Percentiles rank a stretch among this genome's conserved stretches.
Evolutionary conservation across 2,888 invertebrate genomes (phyloP).

Genomic region (Sphaeridia pumilis): DNA sequence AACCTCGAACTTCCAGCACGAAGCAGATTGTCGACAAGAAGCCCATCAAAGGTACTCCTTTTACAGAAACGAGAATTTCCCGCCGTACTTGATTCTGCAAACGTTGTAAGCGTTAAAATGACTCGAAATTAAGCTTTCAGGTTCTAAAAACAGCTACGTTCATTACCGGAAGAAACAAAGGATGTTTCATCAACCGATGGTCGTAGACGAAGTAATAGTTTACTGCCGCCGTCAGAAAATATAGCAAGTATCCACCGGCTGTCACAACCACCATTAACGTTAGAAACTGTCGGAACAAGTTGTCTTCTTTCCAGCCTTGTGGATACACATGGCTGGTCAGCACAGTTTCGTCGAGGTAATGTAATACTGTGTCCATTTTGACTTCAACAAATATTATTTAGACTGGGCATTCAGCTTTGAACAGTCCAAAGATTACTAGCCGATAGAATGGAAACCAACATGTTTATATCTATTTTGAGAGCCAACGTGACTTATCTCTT

Average conservation of each 20-base stretch:
- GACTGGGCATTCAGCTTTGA: too few relatives aligned
- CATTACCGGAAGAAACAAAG: conserved; percentile 28
- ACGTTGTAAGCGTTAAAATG: too few relatives aligned
- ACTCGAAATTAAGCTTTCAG: too few relatives aligned
- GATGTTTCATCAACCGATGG: conserved; percentile 30
- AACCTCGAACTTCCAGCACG: conserved; percentile 30
- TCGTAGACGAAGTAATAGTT: conserved; percentile 27
- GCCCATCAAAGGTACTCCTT: conserved; percentile 25
- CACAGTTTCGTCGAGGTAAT: too few relatives aligned
- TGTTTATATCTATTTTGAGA: too few relatives aligned
- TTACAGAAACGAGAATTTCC: conserved; percentile 25
- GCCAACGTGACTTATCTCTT: too few relatives aligned
- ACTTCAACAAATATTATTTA: too few relatives aligned
- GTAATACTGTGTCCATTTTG: too few relatives aligned
- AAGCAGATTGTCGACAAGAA: conserved; percentile 26
- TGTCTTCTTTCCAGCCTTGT: conserved; percentile 19
- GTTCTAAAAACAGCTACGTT: too few relatives aligned
- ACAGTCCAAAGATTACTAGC: too few relatives aligned
- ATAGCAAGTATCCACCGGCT: conserved; percentile 24
- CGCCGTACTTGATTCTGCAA: conserved; percentile 27
- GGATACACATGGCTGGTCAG: too few relatives aligned
- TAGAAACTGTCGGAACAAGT: conserved; percentile 24
- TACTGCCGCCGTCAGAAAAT: conserved; percentile 28
- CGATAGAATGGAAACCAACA: too few relatives aligned
- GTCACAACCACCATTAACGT: conserved; percentile 21